Evolutionary conservation across 2,888 invertebrate species (phyloP), one percentile per base, ranked within the genome.

Genomic region (Drosophila eohydei): DNA sequence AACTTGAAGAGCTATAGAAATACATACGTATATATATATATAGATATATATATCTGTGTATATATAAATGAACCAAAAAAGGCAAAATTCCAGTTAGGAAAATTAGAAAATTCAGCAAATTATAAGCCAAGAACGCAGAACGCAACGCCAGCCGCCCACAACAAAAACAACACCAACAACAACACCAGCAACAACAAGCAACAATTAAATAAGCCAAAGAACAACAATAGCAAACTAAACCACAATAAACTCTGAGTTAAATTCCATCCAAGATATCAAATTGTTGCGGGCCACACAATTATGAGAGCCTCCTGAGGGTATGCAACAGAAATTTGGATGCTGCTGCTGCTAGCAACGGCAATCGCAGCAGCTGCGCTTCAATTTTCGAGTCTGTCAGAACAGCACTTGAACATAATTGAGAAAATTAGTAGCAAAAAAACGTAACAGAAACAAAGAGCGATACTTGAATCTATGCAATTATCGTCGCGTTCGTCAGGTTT

Each of bases 101-200:
- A 48, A 48, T 58, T 28, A 38, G 44, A 50, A 21, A 40, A 41
- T 52, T 34, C 36, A 61, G 61, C 61, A 60, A 54, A 21, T 57
- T 46, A 41, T 38, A 48, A 62, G 34, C 43, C 28, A 40, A 56
- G 50, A 51, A 34, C 55, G 52, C 43, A 78, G 63, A 68, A 80
- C 72, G 91, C 80, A 91, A 91, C 91, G 88, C 84, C 85, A 90
- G 91, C 92, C 92, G 92, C 92, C 92, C 92, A 92, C 62, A 51
- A 64, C 51, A 46, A 41, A 61, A 60, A 26, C 26, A 48, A 61
- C 14, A 55, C 57, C 12, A 62, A 36, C 16, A 46, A 38, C 64
- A 60, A 26, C 26, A 48, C 58, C 14, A 55, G 57, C 12, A 62
- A 36, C 16, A 55, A 65, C 12, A 60, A 56, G 41, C 46, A 66